Evolutionary conservation across 2,888 invertebrate genomes (phyloP), one percentile per base, ranked within the genome.

Genomic region (Heterodera filipjevi): DNA sequence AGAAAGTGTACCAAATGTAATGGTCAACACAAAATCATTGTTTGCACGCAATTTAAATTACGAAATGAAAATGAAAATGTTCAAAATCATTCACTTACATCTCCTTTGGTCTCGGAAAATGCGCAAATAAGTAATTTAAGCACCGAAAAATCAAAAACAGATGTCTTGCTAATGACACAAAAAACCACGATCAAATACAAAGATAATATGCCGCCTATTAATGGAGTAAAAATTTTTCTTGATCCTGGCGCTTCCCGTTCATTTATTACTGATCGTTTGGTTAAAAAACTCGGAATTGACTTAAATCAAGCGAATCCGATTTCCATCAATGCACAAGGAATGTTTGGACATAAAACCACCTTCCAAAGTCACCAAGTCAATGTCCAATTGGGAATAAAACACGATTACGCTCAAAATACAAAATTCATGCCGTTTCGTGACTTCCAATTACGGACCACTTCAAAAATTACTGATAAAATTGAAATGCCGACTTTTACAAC

Each of bases 391-490:
- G 70, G 22, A 70, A 5, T 70, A 22, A 35, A 44, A 14, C 0
- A 0, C 14, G 44, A 14, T n/a, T n/a, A n/a, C n/a, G n/a, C n/a
- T n/a, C n/a, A 39, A 39, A 33, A 33, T 10, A 16, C 10, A 32
- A 66, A 66, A 66, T 32, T 1, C 16, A 16, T 16, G 33, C 32
- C 35, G 5, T 70, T 70, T 19, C 35, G 44, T 16, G 70, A 70
- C 14, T 71, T 71, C 30, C 30, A 22, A 0, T 71, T 71, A 22
- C 46, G 71, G 10, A 71, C 71, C 6, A 46, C 71, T 22, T 22
- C 22, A n/a, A 71, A 71, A 71, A 71, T 71, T 5, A 71, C 71
- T 2, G 30, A 27, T 0, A 30, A 71, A 71, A 71, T 71, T 6
- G 71, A 22, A 22, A 71, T 30, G 30, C 27, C 71, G 27, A 30